These are phyloP conservation scores for Glaucopsyche alexis DNA, from an alignment of 2,888 invertebrate species.

Conservation along the genomic window DNA sequence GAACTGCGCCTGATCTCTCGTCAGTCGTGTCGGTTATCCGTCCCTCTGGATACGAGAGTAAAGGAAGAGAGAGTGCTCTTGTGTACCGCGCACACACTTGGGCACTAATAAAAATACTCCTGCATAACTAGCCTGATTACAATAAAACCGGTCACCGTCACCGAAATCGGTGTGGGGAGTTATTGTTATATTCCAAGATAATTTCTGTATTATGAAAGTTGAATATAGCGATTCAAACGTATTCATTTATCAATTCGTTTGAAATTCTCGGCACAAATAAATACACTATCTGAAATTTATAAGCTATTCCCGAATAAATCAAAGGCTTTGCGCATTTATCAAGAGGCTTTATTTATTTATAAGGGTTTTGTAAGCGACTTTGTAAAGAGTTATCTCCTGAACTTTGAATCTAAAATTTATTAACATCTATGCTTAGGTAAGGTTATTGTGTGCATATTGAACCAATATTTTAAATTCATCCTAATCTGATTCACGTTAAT, in stretches of 20 bases:
- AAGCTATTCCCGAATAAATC: conserved; percentile 55
- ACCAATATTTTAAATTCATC: neutral
- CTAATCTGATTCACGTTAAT: conserved; percentile 4
- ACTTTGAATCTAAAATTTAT: conserved; percentile 15
- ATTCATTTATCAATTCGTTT: conserved; percentile 61
- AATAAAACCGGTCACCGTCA: too few relatives aligned
- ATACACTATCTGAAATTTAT: conserved; percentile 54
- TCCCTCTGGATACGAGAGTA: too few relatives aligned
- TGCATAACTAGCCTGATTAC: too few relatives aligned
- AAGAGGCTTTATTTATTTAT: conserved; percentile 47
- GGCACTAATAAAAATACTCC: too few relatives aligned
- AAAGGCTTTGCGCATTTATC: conserved; percentile 54
- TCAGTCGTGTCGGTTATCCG: too few relatives aligned
- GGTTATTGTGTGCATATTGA: neutral
- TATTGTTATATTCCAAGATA: neutral
- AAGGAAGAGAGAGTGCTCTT: too few relatives aligned
- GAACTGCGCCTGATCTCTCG: too few relatives aligned
- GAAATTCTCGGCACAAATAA: conserved; percentile 59
- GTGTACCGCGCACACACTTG: too few relatives aligned
- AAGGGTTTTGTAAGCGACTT: conserved; percentile 32
- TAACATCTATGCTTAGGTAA: neutral
- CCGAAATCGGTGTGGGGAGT: too few relatives aligned
- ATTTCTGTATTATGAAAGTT: conserved; percentile 40
- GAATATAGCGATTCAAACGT: conserved; percentile 45
- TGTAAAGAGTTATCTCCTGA: conserved; percentile 30